Conservation (phyloP, 1,140 invertebrate species). For the Lepidurus apus region DNA sequence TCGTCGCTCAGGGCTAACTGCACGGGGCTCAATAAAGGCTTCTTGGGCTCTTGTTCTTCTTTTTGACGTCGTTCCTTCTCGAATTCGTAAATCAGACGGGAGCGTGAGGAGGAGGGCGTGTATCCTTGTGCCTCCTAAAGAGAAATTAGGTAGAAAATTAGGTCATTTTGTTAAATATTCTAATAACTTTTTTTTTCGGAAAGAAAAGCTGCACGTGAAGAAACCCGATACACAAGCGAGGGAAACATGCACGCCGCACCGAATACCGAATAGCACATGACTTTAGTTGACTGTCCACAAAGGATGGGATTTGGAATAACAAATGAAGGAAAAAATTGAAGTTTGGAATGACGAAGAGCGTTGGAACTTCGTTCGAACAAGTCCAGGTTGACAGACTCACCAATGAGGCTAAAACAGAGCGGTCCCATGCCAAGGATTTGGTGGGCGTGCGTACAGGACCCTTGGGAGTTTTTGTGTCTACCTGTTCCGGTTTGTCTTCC, state of each 20-base stretch:
- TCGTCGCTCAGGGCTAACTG: background rate
- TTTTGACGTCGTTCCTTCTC: conserved; percentile 28
- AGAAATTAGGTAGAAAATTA: background rate
- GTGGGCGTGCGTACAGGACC: conserved; percentile 23
- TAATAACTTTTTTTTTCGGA: background rate
- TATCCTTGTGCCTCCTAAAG: conserved; percentile 31
- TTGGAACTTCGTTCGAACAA: background rate
- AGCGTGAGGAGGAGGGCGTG: conserved; percentile 28
- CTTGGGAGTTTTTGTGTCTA: conserved; percentile 1
- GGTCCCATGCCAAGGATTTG: conserved; percentile 29
- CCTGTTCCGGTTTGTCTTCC: background rate
- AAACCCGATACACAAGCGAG: conserved; percentile 19
- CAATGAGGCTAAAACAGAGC: conserved; percentile 30
- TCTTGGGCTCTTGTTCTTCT: background rate
- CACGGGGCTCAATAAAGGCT: background rate
- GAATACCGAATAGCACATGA: conserved; percentile 12
- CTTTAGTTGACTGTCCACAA: conserved; percentile 8
- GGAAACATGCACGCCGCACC: conserved; percentile 23
- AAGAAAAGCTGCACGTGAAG: background rate
- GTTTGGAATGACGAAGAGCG: background rate
- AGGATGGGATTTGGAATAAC: background rate
- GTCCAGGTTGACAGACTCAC: conserved; percentile 13
- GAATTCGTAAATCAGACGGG: conserved; percentile 33
- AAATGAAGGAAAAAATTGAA: background rate
- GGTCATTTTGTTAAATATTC: background rate